A percentile compares a stretch with the other conserved stretches of the same genome.
These are phyloP conservation scores for Prosopocoilus inquinatus DNA, from an alignment of 2,888 invertebrate genomes.

Conservation along the genomic window DNA sequence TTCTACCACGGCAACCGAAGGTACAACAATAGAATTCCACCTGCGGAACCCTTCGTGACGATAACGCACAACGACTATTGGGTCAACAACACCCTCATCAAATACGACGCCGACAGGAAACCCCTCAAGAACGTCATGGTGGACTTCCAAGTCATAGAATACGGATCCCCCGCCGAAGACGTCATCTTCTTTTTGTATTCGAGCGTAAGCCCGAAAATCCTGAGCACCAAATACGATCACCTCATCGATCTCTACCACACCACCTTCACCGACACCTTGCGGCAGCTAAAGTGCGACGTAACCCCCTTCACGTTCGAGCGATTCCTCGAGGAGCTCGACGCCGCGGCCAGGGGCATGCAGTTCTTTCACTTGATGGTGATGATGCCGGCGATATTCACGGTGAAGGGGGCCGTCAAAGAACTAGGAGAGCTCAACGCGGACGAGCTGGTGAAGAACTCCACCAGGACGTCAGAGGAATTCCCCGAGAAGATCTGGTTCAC, in stretches of 20 bases:
- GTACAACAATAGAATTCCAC: slow-evolving; percentile 31
- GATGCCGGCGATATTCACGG: slow-evolving; percentile 47
- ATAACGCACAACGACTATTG: slow-evolving; percentile 59
- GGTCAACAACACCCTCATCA: slow-evolving; percentile 60
- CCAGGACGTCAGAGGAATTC: not conserved
- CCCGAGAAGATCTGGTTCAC: slow-evolving; percentile 1
- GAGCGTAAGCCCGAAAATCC: slow-evolving; percentile 48
- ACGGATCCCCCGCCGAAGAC: slow-evolving; percentile 54
- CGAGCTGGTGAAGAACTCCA: slow-evolving; percentile 19
- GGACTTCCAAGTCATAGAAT: slow-evolving; percentile 57
- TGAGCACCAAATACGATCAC: slow-evolving; percentile 47
- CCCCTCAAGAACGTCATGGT: slow-evolving; percentile 49
- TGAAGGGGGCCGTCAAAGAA: slow-evolving; percentile 41
- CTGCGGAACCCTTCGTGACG: slow-evolving; percentile 52
- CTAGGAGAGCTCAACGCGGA: slow-evolving; percentile 39
- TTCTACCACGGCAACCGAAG: slow-evolving; percentile 8
- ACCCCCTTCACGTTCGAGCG: slow-evolving; percentile 43
- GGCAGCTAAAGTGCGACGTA: slow-evolving; percentile 34
- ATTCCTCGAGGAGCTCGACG: slow-evolving; percentile 46
- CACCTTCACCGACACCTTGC: slow-evolving; percentile 35
- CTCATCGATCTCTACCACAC: slow-evolving; percentile 52
- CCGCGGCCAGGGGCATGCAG: slow-evolving; percentile 40
- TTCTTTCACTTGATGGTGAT: slow-evolving; percentile 49
- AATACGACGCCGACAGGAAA: slow-evolving; percentile 36
- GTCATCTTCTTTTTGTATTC: slow-evolving; percentile 55